Conservation (phyloP, 2,113 vertebrate genomes). For the Tragelaphus imberbis region DNA sequence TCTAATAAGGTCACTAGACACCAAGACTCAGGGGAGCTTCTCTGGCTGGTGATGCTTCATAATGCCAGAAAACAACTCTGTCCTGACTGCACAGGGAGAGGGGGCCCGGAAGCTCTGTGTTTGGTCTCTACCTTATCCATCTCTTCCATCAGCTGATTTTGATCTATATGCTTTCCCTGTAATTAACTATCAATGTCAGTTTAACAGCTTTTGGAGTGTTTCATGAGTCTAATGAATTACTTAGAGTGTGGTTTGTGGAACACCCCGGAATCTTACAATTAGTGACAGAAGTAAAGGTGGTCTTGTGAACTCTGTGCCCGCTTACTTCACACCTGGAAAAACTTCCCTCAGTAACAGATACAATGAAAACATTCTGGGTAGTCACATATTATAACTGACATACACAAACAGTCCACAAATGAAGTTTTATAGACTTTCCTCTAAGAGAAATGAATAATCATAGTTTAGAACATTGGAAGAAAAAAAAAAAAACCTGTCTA, state of each 20-base stretch:
- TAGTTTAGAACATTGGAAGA: neutral
- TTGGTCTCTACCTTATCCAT: neutral
- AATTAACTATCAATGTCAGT: neutral
- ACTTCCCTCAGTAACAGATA: neutral
- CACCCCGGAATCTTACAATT: neutral
- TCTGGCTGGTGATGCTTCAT: accelerated
- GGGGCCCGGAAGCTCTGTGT: neutral
- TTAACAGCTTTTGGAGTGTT: neutral
- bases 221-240: neutral
- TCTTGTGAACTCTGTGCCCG: neutral
- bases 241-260: neutral
- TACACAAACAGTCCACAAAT: neutral
- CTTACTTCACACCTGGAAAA: neutral
- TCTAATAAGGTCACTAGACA: neutral
- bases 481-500: neutral
- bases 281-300: neutral
- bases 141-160: neutral
- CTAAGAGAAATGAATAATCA: neutral
- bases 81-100: neutral
- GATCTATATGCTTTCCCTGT: neutral
- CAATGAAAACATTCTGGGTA: neutral
- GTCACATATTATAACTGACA: neutral
- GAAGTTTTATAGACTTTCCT: neutral
- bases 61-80: neutral
- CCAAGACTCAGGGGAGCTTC: neutral